Base-by-base conservation (phyloP, 1,140 invertebrate genomes). In the Drosophila bocqueti region DNA sequence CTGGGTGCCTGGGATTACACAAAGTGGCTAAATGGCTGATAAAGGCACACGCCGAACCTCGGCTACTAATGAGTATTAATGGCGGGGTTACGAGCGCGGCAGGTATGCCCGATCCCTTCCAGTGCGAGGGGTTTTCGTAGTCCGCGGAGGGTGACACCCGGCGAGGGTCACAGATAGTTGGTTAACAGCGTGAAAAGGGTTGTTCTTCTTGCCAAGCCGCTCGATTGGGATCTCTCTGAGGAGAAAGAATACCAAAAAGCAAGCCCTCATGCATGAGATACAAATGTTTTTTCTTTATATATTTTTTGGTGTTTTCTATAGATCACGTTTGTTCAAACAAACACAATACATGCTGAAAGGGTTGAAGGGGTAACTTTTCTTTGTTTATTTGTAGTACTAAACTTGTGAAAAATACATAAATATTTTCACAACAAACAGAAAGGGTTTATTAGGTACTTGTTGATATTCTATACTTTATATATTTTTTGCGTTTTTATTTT, bases 61-160 rank as follows among this genome's bases (percentile, higher is more conserved):
- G 81, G 77, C 60, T 89, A 87, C 84, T 87, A 89, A 89, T 89
- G 84, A 89, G 84, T 89, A 89, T 89, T 89, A 89, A 89, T 89
- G 84, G 76, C 52, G 34, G 63, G 76, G 72, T 78, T 80, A 50
- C 67, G 31, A 46, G 42, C 61, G 10, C 71, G 54, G 40, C 82
- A 62, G 74, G 69, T 63, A 62, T 64, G 65, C 68, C 68, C 58
- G 66, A 77, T 66, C 66, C 63, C 59, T 42, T 13, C 45, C 45
- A 24, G 21, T 42, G 15, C 8, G 46, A 13, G n/a, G 42, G n/a
- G 24, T 38, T 66, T 42, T 16, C 10, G 0, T 13, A 31, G n/a
- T 36, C 38, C 57, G 36, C 21, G 29, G 55, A 59, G 49, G 38
- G 54, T 66, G 57, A 65, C 67, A 65, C 49, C 49, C 24, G 50